Conservation (phyloP, 2,797 vertebrate genomes). For the Atherinosoma microstoma region DNA sequence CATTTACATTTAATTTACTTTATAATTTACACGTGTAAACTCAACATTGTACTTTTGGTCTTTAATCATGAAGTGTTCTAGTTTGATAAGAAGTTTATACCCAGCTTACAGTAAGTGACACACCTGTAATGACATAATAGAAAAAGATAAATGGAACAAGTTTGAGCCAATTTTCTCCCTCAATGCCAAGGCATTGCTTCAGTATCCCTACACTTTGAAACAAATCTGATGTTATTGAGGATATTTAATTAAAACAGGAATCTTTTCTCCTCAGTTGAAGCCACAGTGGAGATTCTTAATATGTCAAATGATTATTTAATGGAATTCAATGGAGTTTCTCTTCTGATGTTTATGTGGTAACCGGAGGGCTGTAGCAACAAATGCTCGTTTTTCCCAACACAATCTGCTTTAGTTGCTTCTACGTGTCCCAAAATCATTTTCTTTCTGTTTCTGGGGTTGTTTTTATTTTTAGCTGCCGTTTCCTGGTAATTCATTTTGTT, state of each 20-base stretch:
- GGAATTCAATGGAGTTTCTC: neutral
- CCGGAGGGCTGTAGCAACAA: neutral
- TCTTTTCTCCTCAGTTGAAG: neutral
- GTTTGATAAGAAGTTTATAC: neutral
- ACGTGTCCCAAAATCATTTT: neutral
- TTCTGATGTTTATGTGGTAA: neutral
- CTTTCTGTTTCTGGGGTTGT: neutral
- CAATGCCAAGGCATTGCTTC: neutral
- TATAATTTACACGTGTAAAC: too few relatives aligned
- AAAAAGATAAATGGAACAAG: too few relatives aligned
- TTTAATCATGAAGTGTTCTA: neutral
- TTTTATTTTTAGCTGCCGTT: neutral
- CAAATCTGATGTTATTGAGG: neutral
- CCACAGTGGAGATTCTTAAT: neutral
- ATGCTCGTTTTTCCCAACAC: neutral
- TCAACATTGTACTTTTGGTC: neutral
- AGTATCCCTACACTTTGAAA: neutral
- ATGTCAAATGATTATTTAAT: neutral
- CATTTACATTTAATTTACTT: too few relatives aligned
- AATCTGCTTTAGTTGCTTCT: neutral
- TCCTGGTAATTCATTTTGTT: constrained; percentile 21
- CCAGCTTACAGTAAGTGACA: neutral
- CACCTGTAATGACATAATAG: neutral
- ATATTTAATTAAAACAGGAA: neutral
- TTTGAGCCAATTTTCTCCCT: neutral